Conservation (phyloP, 2,797 vertebrate genomes). For the Knipowitschia caucasica region DNA sequence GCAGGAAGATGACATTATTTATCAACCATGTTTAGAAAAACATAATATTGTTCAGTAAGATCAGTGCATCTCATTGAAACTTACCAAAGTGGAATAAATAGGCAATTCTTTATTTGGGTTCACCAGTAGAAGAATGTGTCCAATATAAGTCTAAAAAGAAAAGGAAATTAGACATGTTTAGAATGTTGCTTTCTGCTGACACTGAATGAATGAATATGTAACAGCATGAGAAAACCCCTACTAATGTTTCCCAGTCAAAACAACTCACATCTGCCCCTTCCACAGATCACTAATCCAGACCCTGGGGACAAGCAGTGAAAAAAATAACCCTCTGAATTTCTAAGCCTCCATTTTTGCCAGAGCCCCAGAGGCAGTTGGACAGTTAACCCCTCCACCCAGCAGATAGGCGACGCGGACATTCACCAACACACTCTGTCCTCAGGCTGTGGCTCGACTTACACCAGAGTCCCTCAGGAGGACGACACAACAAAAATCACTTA, state of each 20-base stretch:
- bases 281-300: neutral
- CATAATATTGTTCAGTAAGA: too few relatives aligned
- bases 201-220: constrained; percentile 22
- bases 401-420: constrained; percentile 35
- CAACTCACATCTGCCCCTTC: constrained; percentile 19
- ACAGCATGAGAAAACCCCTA: constrained; percentile 9
- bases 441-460: constrained; percentile 32
- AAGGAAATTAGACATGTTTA: neutral
- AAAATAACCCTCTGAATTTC: constrained; percentile 35
- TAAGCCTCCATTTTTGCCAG: constrained; percentile 28
- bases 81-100: constrained; percentile 91
- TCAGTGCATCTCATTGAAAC: constrained; percentile 39
- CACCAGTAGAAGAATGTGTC: constrained; percentile 90
- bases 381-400: constrained; percentile 26
- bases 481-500: neutral
- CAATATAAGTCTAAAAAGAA: constrained; percentile 86
- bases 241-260: constrained; percentile 24
- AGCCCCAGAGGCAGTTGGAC: constrained; percentile 37
- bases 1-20: constrained; percentile 78
- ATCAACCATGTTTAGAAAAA: too few relatives aligned
- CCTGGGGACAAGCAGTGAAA: constrained; percentile 21
- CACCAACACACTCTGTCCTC: constrained; percentile 43
- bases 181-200: constrained; percentile 2
- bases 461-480: constrained; percentile 21
- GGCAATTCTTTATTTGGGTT: constrained; percentile 96